These are phyloP conservation scores for Sula dactylatra DNA, from an alignment of 2,113 vertebrate species.

Conservation along the genomic window DNA sequence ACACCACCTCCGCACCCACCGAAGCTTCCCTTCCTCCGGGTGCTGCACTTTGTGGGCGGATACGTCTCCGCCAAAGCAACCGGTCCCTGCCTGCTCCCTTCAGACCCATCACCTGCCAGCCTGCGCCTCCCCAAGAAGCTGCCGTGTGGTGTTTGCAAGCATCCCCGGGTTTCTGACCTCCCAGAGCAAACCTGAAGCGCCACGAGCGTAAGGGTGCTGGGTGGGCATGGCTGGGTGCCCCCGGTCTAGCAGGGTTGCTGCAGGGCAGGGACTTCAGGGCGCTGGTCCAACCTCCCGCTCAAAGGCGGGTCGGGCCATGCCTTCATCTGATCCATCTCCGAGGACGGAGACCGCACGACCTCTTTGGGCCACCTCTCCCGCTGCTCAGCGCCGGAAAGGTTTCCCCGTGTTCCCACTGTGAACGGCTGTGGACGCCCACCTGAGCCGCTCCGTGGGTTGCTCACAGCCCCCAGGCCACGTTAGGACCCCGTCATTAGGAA, in stretches of 20 bases:
- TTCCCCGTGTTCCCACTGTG: rapidly evolving
- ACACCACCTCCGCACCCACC: background rate
- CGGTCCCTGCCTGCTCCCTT: background rate
- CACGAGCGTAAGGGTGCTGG: background rate
- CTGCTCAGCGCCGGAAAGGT: rapidly evolving
- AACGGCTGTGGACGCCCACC: background rate
- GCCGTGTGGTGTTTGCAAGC: background rate
- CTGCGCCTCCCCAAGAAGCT: background rate
- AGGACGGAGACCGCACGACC: too few relatives aligned
- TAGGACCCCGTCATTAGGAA: background rate
- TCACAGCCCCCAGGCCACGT: background rate
- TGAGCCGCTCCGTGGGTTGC: background rate
- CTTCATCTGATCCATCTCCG: background rate
- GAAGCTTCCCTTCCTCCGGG: background rate
- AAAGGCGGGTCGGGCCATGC: background rate
- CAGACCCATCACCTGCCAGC: background rate
- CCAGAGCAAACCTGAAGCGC: background rate
- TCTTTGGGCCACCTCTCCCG: background rate
- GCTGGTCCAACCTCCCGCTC: background rate
- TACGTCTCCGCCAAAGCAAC: background rate
- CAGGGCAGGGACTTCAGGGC: too few relatives aligned
- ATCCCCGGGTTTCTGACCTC: background rate
- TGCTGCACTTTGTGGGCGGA: background rate
- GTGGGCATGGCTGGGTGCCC: background rate
- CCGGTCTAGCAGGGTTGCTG: background rate